Evolutionary conservation across 2,888 invertebrate species (phyloP).

Genomic region (Drosophila mulleri): DNA sequence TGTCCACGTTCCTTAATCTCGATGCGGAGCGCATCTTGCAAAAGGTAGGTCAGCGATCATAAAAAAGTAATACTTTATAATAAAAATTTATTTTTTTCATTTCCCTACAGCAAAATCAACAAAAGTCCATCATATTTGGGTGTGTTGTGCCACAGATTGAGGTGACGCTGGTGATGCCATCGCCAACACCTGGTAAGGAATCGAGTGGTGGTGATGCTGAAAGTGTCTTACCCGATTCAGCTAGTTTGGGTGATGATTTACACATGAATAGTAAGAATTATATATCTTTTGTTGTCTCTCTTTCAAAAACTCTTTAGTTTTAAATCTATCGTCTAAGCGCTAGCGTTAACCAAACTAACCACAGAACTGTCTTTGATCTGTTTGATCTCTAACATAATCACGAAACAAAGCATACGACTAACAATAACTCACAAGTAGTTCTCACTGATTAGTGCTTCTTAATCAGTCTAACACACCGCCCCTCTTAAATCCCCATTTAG

Average conservation of each 20-base stretch:
- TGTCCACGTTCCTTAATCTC: slow-evolving; percentile 91
- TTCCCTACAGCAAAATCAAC: slow-evolving; percentile 81
- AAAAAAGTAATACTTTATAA: background rate
- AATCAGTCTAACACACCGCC: slow-evolving; percentile 22
- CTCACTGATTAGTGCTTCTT: slow-evolving; percentile 46
- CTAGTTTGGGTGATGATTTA: slow-evolving; percentile 92
- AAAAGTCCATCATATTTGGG: slow-evolving; percentile 88
- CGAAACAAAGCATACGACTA: slow-evolving; percentile 11
- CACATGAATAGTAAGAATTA: slow-evolving; percentile 87
- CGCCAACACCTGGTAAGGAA: slow-evolving; percentile 93
- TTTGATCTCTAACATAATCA: slow-evolving; percentile 9
- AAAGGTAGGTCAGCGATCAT: slow-evolving; percentile 68
- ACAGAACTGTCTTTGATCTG: slow-evolving; percentile 26
- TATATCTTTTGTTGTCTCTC: slow-evolving; percentile 80
- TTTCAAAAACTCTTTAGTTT: slow-evolving; percentile 66
- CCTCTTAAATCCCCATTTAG: slow-evolving; percentile 27
- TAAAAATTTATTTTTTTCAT: background rate
- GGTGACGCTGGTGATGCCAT: slow-evolving; percentile 94
- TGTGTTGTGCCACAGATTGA: slow-evolving; percentile 94
- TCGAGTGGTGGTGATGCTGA: slow-evolving; percentile 93
- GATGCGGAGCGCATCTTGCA: slow-evolving; percentile 91
- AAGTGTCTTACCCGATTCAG: slow-evolving; percentile 93
- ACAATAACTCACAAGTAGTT: slow-evolving; percentile 51
- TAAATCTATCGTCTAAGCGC: slow-evolving; percentile 48
- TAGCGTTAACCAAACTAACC: slow-evolving; percentile 43